Evolutionary conservation across 2,113 vertebrate genomes (phyloP).

Genomic region (Phyllostomus hastatus): DNA sequence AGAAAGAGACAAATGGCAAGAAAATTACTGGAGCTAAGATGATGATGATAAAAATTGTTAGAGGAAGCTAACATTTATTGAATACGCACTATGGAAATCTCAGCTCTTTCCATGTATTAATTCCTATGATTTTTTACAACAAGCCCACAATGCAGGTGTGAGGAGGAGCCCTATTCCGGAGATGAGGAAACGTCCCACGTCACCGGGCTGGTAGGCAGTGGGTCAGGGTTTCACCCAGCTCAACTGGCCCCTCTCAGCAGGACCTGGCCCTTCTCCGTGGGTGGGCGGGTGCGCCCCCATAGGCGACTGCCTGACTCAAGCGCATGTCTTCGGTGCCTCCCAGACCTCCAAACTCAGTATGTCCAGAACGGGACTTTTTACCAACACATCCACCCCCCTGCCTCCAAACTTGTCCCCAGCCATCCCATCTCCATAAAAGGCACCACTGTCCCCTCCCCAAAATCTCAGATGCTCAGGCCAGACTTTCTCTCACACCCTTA

Average conservation of each 20-base stretch:
- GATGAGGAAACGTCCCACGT: neutral
- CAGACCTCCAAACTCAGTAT: neutral
- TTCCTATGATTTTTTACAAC: neutral
- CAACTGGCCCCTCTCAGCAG: neutral
- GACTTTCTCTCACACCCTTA: neutral
- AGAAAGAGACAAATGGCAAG: slow-evolving; percentile 53
- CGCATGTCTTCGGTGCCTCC: accelerated
- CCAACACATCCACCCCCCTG: accelerated
- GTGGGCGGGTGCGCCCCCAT: accelerated
- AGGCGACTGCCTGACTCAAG: neutral
- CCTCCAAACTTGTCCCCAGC: neutral
- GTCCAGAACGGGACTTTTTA: neutral
- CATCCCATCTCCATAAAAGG: neutral
- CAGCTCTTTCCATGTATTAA: neutral
- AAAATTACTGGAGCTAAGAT: slow-evolving; percentile 32
- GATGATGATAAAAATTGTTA: slow-evolving; percentile 7
- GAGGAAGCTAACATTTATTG: neutral
- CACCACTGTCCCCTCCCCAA: neutral
- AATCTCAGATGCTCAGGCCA: neutral
- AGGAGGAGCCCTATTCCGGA: neutral
- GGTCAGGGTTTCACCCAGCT: neutral
- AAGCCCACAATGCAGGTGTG: neutral
- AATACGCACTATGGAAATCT: neutral
- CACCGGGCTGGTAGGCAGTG: neutral
- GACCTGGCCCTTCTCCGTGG: neutral